Base-by-base conservation (phyloP, 1,140 invertebrate species). In the Phenacoccus solenopsis region DNA sequence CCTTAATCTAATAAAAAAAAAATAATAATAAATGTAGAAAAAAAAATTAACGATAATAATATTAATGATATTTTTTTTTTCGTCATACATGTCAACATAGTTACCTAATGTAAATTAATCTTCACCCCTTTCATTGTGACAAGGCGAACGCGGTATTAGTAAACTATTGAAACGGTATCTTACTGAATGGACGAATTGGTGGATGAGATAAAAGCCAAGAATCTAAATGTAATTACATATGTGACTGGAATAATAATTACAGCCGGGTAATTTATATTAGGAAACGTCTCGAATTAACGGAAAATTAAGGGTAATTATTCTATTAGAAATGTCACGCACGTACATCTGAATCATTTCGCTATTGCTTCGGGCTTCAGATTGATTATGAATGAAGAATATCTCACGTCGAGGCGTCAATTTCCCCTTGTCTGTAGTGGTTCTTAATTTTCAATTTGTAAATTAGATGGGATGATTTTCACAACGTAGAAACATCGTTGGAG, bases 221-320 rank as follows among this genome's bases (percentile, higher is more conserved):
- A 49, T 49, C 20, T n/a, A 49, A 49, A 49, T 49, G 38, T 49
- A 27, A 64, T 27, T 64, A 24, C 59, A 22, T 64, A 10, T 22
- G 20, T 64, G 59, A 20, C 59, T 64, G 2, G 59, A 64, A 64
- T 64, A 64, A 64, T 64, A 64, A 64, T 64, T 27, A 27, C 59
- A 22, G 22, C 20, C 25, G 32, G 21, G 59, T 64, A 64, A 64
- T 64, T 64, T 64, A 64, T 64, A 64, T 64, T 64, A 25, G 59
- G 16, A 64, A 64, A 64, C 59, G 59, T 64, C 59, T 64, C 59
- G 25, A 64, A 64, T 64, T 64, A 64, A 64, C 59, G 20, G 22
- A 64, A 64, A 64, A 25, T 64, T 25, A 64, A 64, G 59, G 59
- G 3, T 64, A 64, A 64, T 64, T 64, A 64, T 64, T 64, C 25